phyloP scores from a whole-genome alignment of 2,113 vertebrate genomes.

The Arenaria interpres region DNA sequence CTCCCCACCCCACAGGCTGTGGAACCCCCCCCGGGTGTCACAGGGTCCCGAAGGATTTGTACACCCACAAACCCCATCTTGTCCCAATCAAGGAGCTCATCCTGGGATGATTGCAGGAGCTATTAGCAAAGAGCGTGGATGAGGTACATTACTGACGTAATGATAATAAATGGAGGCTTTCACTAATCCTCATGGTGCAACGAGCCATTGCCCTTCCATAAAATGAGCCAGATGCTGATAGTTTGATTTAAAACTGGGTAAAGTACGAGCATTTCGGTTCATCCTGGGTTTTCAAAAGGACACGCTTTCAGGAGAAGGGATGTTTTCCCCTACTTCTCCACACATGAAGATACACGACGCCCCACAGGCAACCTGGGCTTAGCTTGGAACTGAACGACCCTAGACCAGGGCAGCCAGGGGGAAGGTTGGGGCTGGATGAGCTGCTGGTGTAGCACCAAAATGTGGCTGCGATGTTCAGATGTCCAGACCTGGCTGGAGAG shows the following conservation, averaged over 20 bases:
- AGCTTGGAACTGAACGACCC: neutral
- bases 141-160: neutral
- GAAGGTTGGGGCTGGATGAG: neutral
- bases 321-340: neutral
- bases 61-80: neutral
- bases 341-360: neutral
- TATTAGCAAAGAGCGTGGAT: neutral
- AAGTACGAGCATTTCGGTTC: neutral
- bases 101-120: neutral
- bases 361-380: neutral
- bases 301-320: neutral
- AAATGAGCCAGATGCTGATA: neutral
- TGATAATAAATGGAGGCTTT: neutral
- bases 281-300: neutral
- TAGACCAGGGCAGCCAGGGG: neutral
- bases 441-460: neutral
- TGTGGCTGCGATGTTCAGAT: rapidly evolving
- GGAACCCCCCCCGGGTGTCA: neutral
- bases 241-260: neutral
- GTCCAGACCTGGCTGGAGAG: neutral
- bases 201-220: neutral
- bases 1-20: neutral
- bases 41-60: neutral
- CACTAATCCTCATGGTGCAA: neutral
- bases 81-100: neutral